phyloP scores from a whole-genome alignment of 1,140 invertebrate species.

The Calephelis virginiensis region DNA sequence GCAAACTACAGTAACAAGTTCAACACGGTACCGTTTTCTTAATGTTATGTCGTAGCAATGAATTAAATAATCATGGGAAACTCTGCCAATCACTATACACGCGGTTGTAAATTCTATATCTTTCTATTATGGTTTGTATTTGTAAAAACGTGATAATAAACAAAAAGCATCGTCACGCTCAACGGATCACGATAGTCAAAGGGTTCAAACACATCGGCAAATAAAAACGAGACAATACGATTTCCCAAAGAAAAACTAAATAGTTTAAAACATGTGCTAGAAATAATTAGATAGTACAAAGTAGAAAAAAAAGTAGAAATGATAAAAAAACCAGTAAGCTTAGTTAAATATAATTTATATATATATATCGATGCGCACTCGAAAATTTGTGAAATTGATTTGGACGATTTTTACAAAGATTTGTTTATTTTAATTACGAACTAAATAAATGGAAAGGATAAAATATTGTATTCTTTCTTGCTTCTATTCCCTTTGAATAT shows the following conservation, averaged over 20 bases:
- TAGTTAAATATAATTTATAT: no score
- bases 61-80: slow-evolving; percentile 18
- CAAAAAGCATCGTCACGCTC: slow-evolving; percentile 7
- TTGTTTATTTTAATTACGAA: no score
- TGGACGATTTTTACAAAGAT: no score
- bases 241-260: slow-evolving; percentile 9
- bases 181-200: slow-evolving; percentile 16
- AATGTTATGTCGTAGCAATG: not conserved
- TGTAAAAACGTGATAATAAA: not conserved
- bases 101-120: not conserved
- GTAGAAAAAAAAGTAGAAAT: no score
- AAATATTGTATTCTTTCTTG: no score
- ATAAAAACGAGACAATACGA: slow-evolving; percentile 9
- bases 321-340: no score
- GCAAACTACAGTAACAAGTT: not conserved
- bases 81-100: not conserved
- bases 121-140: not conserved
- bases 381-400: no score
- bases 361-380: no score
- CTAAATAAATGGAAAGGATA: no score
- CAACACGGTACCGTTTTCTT: slow-evolving; percentile 6
- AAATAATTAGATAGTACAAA: no score
- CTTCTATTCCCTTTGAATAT: no score
- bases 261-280: no score
- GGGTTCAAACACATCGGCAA: slow-evolving; percentile 3